A percentile compares a stretch with the other conserved stretches of the same genome.
Evolutionary conservation across 2,113 vertebrate genomes (phyloP).

Genomic region (Pelusios castaneus): DNA sequence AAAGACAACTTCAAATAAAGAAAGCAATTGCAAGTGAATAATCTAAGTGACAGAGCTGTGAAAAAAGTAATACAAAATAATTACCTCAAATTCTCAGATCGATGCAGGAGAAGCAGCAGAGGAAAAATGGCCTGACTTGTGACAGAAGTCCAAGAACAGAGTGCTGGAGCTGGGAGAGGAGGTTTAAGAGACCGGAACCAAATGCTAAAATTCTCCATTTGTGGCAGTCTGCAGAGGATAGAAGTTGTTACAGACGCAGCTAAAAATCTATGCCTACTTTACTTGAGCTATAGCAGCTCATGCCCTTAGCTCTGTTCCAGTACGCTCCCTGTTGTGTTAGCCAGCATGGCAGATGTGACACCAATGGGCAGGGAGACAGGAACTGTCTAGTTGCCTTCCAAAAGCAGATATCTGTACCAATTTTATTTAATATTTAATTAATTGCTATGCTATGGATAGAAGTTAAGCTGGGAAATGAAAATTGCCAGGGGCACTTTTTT

Average conservation of each 20-base stretch:
- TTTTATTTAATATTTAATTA: neutral
- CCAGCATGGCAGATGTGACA: neutral
- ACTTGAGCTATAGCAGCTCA: neutral
- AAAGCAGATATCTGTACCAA: neutral
- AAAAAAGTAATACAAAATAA: neutral
- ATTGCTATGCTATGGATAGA: neutral
- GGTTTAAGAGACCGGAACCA: neutral
- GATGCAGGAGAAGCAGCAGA: neutral
- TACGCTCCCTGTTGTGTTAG: fast-evolving
- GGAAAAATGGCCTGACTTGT: neutral
- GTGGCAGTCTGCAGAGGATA: neutral
- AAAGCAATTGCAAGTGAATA: slow-evolving; percentile 28
- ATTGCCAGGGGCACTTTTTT: neutral
- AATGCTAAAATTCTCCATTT: neutral
- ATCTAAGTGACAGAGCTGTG: neutral
- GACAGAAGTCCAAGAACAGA: neutral
- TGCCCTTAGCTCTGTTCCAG: neutral
- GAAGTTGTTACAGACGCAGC: neutral
- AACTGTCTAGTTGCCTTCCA: neutral
- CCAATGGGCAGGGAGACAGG: neutral
- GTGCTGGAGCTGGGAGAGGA: neutral
- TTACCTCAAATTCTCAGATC: neutral
- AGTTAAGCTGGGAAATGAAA: neutral
- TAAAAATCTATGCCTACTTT: neutral
- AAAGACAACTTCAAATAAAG: neutral